Conservation (phyloP, 2,797 vertebrate genomes). For the Myotis pilosus region DNA sequence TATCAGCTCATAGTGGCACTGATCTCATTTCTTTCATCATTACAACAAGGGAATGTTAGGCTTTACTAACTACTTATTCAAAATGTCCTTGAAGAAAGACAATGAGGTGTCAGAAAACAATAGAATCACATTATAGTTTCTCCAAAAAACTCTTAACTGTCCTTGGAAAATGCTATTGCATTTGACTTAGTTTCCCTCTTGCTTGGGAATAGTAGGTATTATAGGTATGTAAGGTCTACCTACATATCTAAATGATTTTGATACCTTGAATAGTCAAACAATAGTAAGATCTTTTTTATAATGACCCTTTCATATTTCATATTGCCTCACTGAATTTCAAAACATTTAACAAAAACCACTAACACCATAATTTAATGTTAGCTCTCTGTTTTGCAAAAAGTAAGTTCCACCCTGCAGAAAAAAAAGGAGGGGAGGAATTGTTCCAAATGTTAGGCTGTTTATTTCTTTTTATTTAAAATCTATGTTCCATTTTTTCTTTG, state of each 20-base stretch:
- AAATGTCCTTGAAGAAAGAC: slow-evolving; percentile 32
- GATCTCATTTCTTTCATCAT: not conserved
- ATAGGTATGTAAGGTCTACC: not conserved
- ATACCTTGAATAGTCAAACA: not conserved
- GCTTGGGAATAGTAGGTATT: not conserved
- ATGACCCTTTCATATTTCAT: not conserved
- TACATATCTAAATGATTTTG: not conserved
- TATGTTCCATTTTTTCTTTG: not conserved
- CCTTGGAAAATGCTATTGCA: not conserved
- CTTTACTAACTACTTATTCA: not conserved
- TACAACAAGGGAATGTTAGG: not conserved
- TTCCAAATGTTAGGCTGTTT: not conserved
- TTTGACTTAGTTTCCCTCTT: slow-evolving; percentile 2
- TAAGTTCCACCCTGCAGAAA: not conserved
- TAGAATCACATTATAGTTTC: not conserved
- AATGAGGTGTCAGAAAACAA: slow-evolving; percentile 14
- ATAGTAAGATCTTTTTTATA: not conserved
- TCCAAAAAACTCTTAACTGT: not conserved
- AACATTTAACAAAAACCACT: not conserved
- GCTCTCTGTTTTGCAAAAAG: not conserved
- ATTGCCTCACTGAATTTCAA: slow-evolving; percentile 1
- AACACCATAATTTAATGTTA: not conserved
- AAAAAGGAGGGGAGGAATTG: not conserved
- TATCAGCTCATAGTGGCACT: not conserved
- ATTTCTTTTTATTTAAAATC: slow-evolving; percentile 38